Evolutionary conservation across 2,113 vertebrate species (phyloP).

Genomic region (Antechinus flavipes): DNA sequence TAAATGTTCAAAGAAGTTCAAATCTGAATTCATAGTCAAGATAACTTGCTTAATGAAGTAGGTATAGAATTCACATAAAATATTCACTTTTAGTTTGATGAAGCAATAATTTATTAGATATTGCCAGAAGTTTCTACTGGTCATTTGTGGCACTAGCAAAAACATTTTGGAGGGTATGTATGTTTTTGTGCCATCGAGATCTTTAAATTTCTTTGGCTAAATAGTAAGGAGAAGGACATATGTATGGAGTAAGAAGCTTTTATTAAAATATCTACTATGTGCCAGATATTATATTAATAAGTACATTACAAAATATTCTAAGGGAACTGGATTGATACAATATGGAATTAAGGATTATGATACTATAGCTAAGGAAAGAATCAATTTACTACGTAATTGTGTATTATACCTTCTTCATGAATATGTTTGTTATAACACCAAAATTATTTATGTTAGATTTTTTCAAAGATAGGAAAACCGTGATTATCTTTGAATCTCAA

Average conservation of each 20-base stretch:
- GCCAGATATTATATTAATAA: too few species aligned
- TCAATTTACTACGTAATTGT: too few species aligned
- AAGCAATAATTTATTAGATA: not conserved
- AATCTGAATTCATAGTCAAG: not conserved
- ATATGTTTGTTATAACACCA: too few species aligned
- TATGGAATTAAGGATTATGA: too few species aligned
- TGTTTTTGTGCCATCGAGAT: not conserved
- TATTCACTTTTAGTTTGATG: not conserved
- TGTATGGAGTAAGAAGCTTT: not conserved
- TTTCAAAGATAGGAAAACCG: too few species aligned
- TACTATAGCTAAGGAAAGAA: too few species aligned
- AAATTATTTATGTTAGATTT: too few species aligned
- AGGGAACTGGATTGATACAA: too few species aligned
- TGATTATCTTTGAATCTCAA: too few species aligned
- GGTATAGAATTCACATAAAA: not conserved
- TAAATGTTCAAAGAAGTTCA: not conserved
- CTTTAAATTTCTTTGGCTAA: not conserved
- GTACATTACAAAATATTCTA: too few species aligned
- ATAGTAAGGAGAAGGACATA: not conserved
- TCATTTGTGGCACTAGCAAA: not conserved
- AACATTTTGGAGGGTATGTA: not conserved
- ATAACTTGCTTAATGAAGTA: not conserved
- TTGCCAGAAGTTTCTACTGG: not conserved
- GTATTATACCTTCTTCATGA: too few species aligned
- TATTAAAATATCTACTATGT: not conserved